Evolutionary conservation across 2,797 vertebrate species (phyloP), one percentile per base, ranked within the genome.

Genomic region (Takifugu ocellatus): DNA sequence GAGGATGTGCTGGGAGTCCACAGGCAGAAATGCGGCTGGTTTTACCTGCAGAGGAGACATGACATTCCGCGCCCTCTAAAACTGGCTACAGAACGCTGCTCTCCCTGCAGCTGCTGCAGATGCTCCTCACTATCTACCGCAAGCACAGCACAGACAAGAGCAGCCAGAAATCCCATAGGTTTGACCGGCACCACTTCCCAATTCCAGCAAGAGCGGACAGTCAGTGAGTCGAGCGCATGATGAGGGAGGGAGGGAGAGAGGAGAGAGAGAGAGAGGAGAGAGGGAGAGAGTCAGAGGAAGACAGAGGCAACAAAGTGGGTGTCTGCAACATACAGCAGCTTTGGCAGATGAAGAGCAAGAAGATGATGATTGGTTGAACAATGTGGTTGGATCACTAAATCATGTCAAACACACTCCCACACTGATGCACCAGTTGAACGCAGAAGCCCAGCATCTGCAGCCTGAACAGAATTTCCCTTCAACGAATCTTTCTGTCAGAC

Each of bases 21-120:
- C 42, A 26, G 51, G 62, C 75, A 63, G 60, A 77, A 33, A 67
- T 56, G 72, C 76, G 71, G 82, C 78, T 66, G 74, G 65, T 69
- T 77, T 90, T 91, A 90, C 88, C 89, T 91, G 90, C 89, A 90
- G 84, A 90, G 89, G 88, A 90, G 88, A 90, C 90, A 90, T 90
- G 89, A 90, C 90, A 91, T 91, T 87, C 88, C 87, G 87, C 87
- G 87, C 86, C 88, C 87, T 88, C 85, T 89, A 83, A 76, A 80
- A 81, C 86, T 59, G 81, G 86, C 83, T 77, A 87, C 84, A 83
- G 83, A 88, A 83, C 72, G 84, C 83, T 81, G 83, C 82, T 86
- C 85, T 72, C 81, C 87, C 79, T 80, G 84, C 84, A 85, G 86
- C 83, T 54, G 83, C 82, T 75, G 85, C 86, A 76, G 79, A 82